Base-by-base conservation (phyloP, 2,888 invertebrate genomes). In the Fragum sueziense region DNA sequence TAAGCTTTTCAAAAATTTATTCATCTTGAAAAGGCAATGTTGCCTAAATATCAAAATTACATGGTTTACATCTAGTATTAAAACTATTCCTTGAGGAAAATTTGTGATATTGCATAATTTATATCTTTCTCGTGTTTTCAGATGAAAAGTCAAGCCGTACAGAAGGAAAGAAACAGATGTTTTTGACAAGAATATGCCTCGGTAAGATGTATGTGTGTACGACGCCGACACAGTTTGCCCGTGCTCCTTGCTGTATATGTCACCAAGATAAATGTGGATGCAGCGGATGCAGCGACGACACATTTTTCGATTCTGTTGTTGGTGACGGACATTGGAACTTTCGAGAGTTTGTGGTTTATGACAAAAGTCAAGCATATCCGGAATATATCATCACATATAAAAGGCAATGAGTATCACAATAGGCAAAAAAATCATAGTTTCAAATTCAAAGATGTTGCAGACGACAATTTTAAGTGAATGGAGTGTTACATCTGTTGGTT, bases 301-400 rank as follows among this genome's bases (percentile, higher is more conserved):
- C 17, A 31, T 82, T 82, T 33, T 87, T 73, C 69, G 85, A 85
- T 54, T 83, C 85, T 14, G 83, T 87, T 20, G 73, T 87, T 25
- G 85, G 80, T 4, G 87, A 86, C 51, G 85, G 85, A 4, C 27
- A 33, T 17, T 86, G 86, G 86, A 85, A 84, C 27, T 89, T 89
- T 61, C 71, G 88, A 7, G 89, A 89, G 79, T 89, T 88, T 85
- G 71, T 89, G 9, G 79, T 87, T 9, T 89, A 85, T 81, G 86
- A 87, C 37, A 76, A 77, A 41, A 78, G 76, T 29, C 85, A 86
- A 29, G 82, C 81, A 22, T 89, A 89, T 71, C 89, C 89, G 22
- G 89, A 88, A 41, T 89, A 87, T 79, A 68, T 89, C 11, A 85
- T 89, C 34, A 79, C 84, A 17, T 87, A 87, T 72, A 68, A 52